Evolutionary conservation across 2,888 invertebrate species (phyloP).

Genomic region (Agrilus cyanescens): DNA sequence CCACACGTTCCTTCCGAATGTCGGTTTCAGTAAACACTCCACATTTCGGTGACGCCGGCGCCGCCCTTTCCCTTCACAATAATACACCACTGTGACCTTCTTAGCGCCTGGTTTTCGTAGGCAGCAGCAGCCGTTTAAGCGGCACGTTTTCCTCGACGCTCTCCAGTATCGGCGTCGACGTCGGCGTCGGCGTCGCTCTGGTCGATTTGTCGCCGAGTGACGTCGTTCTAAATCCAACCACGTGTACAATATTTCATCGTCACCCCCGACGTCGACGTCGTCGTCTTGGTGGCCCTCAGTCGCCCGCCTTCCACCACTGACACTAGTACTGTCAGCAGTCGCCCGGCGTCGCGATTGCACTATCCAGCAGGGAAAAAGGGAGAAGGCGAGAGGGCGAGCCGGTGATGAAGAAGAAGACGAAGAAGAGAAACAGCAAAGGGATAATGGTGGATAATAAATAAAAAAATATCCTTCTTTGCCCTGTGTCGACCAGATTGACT

Average conservation of each 20-base stretch:
- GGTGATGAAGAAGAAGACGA: too few species aligned
- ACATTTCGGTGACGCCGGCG: too few species aligned
- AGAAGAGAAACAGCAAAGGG: conserved; percentile 15
- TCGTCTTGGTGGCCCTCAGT: conserved; percentile 20
- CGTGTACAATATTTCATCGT: conserved; percentile 64
- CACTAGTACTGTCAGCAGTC: neutral
- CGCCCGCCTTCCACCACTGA: neutral
- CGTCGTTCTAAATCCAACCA: conserved; percentile 63
- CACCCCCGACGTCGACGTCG: conserved; percentile 37
- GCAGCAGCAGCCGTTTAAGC: conserved; percentile 15
- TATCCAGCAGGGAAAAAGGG: conserved; percentile 1
- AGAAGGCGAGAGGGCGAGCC: neutral
- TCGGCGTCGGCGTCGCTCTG: conserved; percentile 35
- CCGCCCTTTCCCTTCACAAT: too few species aligned
- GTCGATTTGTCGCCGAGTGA: conserved; percentile 44
- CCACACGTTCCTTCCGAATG: too few species aligned
- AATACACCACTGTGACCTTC: too few species aligned
- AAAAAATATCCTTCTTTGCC: conserved; percentile 37
- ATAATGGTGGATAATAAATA: conserved; percentile 38
- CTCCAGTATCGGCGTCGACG: conserved; percentile 36
- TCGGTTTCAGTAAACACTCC: too few species aligned
- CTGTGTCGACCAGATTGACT: conserved; percentile 43
- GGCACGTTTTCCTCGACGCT: conserved; percentile 29
- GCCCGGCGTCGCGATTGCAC: conserved; percentile 3
- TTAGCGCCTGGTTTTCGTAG: too few species aligned